Evolutionary conservation across 2,888 invertebrate genomes (phyloP).

Genomic region (Drosophila mettleri): DNA sequence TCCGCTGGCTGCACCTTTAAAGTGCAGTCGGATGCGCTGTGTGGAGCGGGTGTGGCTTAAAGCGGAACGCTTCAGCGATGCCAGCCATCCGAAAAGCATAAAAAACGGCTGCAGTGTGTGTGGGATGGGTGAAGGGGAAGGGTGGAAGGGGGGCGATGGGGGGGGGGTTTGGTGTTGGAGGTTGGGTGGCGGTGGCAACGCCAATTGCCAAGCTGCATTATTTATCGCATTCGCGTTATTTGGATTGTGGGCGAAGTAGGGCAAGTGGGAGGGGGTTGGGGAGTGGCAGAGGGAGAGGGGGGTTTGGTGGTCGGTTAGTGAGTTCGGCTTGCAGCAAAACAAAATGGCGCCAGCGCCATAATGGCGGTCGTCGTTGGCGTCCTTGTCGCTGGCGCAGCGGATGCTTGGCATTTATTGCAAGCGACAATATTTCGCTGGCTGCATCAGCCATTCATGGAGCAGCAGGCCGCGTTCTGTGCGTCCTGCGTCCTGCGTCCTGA

Average conservation of each 20-base stretch:
- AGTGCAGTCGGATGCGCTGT: constrained; percentile 38
- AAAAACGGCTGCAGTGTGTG: constrained; percentile 44
- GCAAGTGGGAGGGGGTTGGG: background rate
- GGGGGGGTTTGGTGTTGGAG: too few species aligned
- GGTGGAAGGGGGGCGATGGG: constrained; percentile 11
- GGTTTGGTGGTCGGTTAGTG: too few species aligned
- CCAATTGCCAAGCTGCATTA: constrained; percentile 76
- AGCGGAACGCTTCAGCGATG: constrained; percentile 32
- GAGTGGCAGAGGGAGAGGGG: constrained; percentile 1
- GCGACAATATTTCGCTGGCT: constrained; percentile 77
- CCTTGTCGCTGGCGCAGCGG: constrained; percentile 68
- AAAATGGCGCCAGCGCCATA: constrained; percentile 74
- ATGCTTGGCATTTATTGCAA: constrained; percentile 80
- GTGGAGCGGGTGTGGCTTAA: constrained; percentile 33
- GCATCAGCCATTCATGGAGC: constrained; percentile 38
- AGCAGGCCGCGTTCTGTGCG: constrained; percentile 11
- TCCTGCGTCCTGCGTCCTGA: constrained; percentile 26
- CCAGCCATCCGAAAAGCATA: constrained; percentile 55
- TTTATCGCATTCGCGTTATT: constrained; percentile 72
- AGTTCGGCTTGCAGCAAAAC: constrained; percentile 50
- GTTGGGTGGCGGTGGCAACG: too few species aligned
- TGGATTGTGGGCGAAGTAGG: constrained; percentile 18
- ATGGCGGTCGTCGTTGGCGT: constrained; percentile 61
- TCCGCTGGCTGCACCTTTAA: constrained; percentile 41
- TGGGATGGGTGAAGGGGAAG: constrained; percentile 3